Base-by-base conservation (phyloP, 1,140 invertebrate species). In the Hylaeus anthracinus region DNA sequence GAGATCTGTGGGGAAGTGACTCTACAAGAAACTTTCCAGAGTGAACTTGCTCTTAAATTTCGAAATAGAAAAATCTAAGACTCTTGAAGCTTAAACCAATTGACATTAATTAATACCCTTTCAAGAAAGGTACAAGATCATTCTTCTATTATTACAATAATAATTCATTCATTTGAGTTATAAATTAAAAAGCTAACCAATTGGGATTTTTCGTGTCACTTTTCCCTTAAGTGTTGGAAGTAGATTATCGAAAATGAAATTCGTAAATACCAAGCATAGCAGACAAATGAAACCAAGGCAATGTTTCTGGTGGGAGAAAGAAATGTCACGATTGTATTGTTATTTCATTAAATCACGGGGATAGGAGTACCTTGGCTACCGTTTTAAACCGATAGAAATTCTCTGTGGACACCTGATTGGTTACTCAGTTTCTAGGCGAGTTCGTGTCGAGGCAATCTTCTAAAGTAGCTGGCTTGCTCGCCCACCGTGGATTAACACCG, bases 391-490 rank as follows among this genome's bases (percentile, higher is more conserved):
- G 55, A 63, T 83, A 72, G 41, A 60, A 76, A 60, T 80, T 76
- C 63, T 56, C 37, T 2, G 60, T 71, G 39, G 70, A 48, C 43
- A 69, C n/a, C 71, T 81, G 53, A 75, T 55, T 41, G 48, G 60
- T 14, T 75, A 51, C 39, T 6, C 58, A 75, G 55, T 56, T 61
- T 58, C 71, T 67, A 77, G 45, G 26, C 71, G 41, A 14, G n/a
- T 67, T 67, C 51, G 60, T 76, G 76, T 70, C 63, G 48, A 77
- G 14, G 63, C 55, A 84, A 84, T 81, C 41, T 81, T 84, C 55
- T 63, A 81, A 84, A 81, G 73, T 84, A 81, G 73, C 51, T 69
- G 66, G 26, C 37, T 72, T 63, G 79, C 69, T 72, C 67, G 63
- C 45, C 55, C 73, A 72, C 39, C 51, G 26, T 63, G 71, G 69